These are phyloP conservation scores for Patella pellucida DNA, from an alignment of 2,888 invertebrate genomes.

Conservation along the genomic window DNA sequence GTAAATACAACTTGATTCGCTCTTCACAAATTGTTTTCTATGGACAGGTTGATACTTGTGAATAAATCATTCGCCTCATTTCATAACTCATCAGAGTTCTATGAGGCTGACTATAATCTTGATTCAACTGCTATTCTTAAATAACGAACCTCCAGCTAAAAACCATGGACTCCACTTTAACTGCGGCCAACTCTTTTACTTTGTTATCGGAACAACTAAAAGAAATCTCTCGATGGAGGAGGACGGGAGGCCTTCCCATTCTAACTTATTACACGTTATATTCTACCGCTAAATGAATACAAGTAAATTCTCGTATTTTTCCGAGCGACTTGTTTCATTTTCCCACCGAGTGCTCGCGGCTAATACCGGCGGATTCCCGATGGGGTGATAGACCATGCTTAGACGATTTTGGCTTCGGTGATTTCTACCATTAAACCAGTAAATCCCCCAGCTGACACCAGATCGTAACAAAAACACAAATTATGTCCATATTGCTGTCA, in stretches of 20 bases:
- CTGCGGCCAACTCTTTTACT: background rate
- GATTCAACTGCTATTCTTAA: background rate
- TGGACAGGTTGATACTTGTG: background rate
- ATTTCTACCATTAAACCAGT: background rate
- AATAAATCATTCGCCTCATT: slow-evolving; percentile 7
- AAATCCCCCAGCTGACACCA: background rate
- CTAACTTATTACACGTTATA: background rate
- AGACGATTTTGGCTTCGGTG: background rate
- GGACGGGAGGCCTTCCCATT: background rate
- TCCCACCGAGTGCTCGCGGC: slow-evolving; percentile 1
- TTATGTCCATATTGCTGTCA: background rate
- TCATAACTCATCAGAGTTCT: background rate
- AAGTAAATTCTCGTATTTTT: slow-evolving; percentile 6
- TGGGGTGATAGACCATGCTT: slow-evolving; percentile 1
- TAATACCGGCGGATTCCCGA: background rate
- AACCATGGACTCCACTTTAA: background rate
- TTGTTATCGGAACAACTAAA: background rate
- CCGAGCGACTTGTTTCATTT: slow-evolving; percentile 3
- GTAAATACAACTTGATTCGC: slow-evolving; percentile 10
- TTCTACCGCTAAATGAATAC: background rate
- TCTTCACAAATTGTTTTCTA: slow-evolving; percentile 4
- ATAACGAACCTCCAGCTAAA: background rate
- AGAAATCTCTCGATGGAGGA: background rate
- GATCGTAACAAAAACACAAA: slow-evolving; percentile 6
- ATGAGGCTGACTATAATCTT: background rate